Conservation (phyloP, 2,888 invertebrate genomes). For the Hemicrepidius hirtus region DNA sequence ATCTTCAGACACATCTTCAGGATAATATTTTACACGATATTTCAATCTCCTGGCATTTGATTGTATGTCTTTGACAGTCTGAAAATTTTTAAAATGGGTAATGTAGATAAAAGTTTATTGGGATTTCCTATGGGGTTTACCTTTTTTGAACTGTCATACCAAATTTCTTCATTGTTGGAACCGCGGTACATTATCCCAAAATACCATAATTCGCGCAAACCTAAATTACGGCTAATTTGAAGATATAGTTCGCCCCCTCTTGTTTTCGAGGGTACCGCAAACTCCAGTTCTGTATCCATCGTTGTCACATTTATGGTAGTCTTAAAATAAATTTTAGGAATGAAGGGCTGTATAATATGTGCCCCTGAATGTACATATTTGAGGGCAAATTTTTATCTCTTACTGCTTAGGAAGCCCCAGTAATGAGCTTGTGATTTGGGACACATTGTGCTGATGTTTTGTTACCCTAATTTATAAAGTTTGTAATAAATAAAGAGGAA, state of each 20-base stretch:
- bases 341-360: no score
- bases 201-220: conserved; percentile 69
- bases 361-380: no score
- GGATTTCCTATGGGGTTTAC: conserved; percentile 54
- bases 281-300: conserved; percentile 66
- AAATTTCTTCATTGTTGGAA: conserved; percentile 63
- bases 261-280: conserved; percentile 64
- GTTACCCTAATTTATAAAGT: no score
- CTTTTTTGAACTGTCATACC: conserved; percentile 69
- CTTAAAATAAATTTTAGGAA: conserved; percentile 23
- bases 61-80: conserved; percentile 64
- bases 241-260: conserved; percentile 63
- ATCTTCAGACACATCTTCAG: conserved; percentile 98
- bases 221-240: conserved; percentile 66
- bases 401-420: no score
- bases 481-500: no score
- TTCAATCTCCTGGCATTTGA: conserved; percentile 60
- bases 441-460: no score
- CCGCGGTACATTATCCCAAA: conserved; percentile 67
- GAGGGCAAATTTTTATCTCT: no score
- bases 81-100: no score
- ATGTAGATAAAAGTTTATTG: not conserved
- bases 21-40: conserved; percentile 97
- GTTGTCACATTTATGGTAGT: conserved; percentile 63
- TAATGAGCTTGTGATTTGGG: no score